A percentile compares a stretch with the other conserved stretches of the same genome.
phyloP scores from a whole-genome alignment of 2,113 vertebrate genomes.

The Corythoichthys haematopterus region DNA sequence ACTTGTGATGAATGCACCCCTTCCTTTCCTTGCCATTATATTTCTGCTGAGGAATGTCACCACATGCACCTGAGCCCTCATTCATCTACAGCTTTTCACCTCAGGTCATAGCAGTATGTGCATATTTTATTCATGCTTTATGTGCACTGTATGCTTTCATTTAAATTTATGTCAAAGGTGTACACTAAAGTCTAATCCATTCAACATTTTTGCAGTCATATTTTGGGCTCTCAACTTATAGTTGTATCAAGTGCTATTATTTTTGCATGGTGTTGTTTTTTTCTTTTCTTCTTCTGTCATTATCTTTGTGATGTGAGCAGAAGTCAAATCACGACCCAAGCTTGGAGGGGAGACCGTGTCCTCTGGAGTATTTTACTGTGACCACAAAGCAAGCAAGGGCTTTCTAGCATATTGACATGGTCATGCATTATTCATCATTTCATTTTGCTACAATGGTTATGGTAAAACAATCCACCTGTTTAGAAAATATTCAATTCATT shows the following conservation, averaged over 20 bases:
- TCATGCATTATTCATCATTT: slow-evolving; percentile 17
- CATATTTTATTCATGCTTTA: slow-evolving; percentile 42
- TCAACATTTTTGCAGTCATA: slow-evolving; percentile 10
- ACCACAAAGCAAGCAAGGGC: not conserved
- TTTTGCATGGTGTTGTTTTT: slow-evolving; percentile 1
- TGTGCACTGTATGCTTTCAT: slow-evolving; percentile 11
- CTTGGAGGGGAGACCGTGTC: not conserved
- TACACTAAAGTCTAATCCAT: slow-evolving; percentile 10
- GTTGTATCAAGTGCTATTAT: slow-evolving; percentile 16
- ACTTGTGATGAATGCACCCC: slow-evolving; percentile 30
- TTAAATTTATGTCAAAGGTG: slow-evolving; percentile 14
- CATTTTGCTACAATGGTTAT: slow-evolving; percentile 1
- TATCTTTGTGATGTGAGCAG: not conserved
- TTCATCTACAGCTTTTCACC: slow-evolving; percentile 33
- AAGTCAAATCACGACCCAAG: not conserved
- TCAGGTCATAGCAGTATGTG: slow-evolving; percentile 21
- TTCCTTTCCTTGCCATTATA: slow-evolving; percentile 26
- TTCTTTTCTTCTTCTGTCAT: slow-evolving; percentile 1
- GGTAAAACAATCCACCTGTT: slow-evolving; percentile 20
- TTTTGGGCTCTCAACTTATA: slow-evolving; percentile 10
- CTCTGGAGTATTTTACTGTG: slow-evolving; percentile 6
- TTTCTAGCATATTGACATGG: slow-evolving; percentile 6
- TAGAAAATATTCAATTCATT: slow-evolving; percentile 21
- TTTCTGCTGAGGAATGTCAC: slow-evolving; percentile 22
- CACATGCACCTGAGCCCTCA: slow-evolving; percentile 36